A percentile compares a stretch with the other conserved stretches of the same genome.
Conservation (phyloP, 2,797 vertebrate species). For the Argyrosomus regius region DNA sequence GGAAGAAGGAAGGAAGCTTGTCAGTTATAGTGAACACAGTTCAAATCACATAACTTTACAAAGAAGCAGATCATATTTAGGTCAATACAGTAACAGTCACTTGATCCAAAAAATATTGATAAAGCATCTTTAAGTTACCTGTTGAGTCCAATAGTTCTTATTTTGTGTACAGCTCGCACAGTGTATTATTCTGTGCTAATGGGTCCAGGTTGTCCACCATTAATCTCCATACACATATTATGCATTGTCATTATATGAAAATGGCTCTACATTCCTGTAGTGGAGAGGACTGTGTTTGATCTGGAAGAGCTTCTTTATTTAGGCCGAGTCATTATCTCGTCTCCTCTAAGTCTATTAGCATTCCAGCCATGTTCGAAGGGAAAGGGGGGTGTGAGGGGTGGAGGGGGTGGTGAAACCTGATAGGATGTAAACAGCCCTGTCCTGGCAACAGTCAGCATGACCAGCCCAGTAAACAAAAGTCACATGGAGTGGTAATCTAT, state of each 20-base stretch:
- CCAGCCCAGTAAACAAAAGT: slow-evolving; percentile 56
- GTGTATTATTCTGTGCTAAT: not conserved
- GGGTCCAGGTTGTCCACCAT: not conserved
- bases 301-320: slow-evolving; percentile 54
- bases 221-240: slow-evolving; percentile 6
- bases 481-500: slow-evolving; percentile 44
- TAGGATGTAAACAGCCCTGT: slow-evolving; percentile 45
- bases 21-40: too few relatives aligned
- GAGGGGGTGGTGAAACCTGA: slow-evolving; percentile 50
- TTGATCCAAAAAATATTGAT: not conserved
- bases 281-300: slow-evolving; percentile 16
- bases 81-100: too few relatives aligned
- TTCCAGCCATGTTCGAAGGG: slow-evolving; percentile 30
- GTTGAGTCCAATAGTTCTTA: not conserved
- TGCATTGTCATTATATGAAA: not conserved
- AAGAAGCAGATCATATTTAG: too few relatives aligned
- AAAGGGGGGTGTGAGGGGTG: not conserved
- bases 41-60: too few relatives aligned
- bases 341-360: slow-evolving; percentile 54
- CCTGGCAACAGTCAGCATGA: slow-evolving; percentile 50
- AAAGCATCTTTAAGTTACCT: not conserved
- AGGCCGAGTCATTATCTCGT: slow-evolving; percentile 65
- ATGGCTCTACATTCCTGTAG: slow-evolving; percentile 8
- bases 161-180: not conserved
- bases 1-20: not conserved